Percentiles rank a stretch among this genome's conserved stretches.
Conservation (phyloP, 2,888 invertebrate species). For the Nemoura dubitans region DNA sequence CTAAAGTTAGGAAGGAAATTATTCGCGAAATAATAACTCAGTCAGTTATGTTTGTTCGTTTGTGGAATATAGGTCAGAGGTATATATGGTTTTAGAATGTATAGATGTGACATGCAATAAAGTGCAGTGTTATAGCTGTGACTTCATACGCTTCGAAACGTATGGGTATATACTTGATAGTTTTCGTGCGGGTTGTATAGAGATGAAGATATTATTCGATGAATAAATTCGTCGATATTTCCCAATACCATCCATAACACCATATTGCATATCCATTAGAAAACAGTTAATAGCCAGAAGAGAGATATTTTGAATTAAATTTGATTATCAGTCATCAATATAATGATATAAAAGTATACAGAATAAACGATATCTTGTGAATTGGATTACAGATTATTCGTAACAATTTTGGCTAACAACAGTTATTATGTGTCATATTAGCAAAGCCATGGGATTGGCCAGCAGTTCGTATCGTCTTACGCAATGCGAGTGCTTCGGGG, state of each 20-base stretch:
- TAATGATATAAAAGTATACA: neutral
- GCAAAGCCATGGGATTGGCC: slow-evolving; percentile 31
- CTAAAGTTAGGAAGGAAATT: too few species aligned
- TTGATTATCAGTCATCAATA: slow-evolving; percentile 34
- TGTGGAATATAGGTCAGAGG: too few species aligned
- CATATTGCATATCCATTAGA: neutral
- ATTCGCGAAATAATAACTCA: too few species aligned
- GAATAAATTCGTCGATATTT: neutral
- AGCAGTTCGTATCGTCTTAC: neutral
- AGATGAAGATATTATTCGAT: neutral
- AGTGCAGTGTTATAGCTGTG: too few species aligned
- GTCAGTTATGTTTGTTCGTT: too few species aligned
- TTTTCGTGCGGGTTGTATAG: too few species aligned
- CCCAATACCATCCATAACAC: neutral
- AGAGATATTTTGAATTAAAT: slow-evolving; percentile 31
- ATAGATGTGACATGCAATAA: too few species aligned
- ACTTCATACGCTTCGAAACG: too few species aligned
- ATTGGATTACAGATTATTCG: neutral
- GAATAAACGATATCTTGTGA: slow-evolving; percentile 29
- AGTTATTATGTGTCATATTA: slow-evolving; percentile 37
- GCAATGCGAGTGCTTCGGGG: neutral
- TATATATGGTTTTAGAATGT: too few species aligned
- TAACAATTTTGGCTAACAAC: slow-evolving; percentile 3
- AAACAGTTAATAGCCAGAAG: slow-evolving; percentile 7
- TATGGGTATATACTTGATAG: too few species aligned